Conservation (phyloP, 2,113 vertebrate species). For the Dolichallabes microphthalmus region DNA sequence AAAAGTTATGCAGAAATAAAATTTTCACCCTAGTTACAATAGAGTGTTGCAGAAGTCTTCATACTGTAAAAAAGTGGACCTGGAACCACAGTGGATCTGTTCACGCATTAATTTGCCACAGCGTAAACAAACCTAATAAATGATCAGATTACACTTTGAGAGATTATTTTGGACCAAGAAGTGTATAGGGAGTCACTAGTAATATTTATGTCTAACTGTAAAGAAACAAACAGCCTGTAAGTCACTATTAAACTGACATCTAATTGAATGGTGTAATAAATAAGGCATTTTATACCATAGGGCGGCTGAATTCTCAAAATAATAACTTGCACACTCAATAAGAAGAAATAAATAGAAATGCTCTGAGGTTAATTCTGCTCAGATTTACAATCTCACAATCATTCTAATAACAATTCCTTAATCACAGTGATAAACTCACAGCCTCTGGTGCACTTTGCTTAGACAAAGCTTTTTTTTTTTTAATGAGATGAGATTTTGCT, state of each 20-base stretch:
- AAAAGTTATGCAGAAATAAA: not conserved
- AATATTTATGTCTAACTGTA: not conserved
- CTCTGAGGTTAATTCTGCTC: not conserved
- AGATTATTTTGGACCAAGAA: too few relatives aligned
- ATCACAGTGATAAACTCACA: not conserved
- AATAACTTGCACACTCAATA: not conserved
- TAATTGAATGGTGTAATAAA: not conserved
- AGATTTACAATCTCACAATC: too few relatives aligned
- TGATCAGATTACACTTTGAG: too few relatives aligned
- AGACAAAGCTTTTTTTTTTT: not conserved
- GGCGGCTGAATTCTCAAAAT: not conserved
- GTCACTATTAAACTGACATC: not conserved
- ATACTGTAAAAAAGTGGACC: not conserved
- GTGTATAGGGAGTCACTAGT: not conserved
- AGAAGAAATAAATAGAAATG: not conserved
- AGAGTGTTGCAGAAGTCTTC: too few relatives aligned
- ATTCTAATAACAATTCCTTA: not conserved
- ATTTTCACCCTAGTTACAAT: too few relatives aligned
- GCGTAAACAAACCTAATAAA: too few relatives aligned
- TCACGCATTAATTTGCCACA: too few relatives aligned
- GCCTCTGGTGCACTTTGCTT: not conserved
- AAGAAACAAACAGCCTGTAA: not conserved
- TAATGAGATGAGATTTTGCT: not conserved
- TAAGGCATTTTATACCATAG: not conserved
- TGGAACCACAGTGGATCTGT: not conserved